Conservation (phyloP, 2,113 vertebrate species). For the Gymnogyps californianus region DNA sequence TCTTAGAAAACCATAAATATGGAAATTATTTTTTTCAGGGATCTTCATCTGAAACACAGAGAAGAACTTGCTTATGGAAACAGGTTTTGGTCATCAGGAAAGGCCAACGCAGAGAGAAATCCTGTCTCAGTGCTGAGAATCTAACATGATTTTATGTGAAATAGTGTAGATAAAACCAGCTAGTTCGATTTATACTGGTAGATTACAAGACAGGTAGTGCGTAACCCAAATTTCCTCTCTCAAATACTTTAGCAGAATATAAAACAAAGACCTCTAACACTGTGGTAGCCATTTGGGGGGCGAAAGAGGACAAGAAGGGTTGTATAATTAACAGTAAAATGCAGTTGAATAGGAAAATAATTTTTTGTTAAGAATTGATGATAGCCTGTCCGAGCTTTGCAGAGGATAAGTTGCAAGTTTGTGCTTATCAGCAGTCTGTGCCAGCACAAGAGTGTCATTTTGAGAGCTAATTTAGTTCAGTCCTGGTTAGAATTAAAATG, state of each 20-base stretch:
- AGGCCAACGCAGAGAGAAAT: not conserved
- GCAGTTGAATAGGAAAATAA: not conserved
- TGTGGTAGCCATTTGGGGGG: not conserved
- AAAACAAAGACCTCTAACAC: not conserved
- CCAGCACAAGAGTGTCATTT: slow-evolving; percentile 10
- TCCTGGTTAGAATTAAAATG: slow-evolving; percentile 55
- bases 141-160: not conserved
- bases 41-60: not conserved
- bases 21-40: not conserved
- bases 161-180: not conserved
- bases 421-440: slow-evolving; percentile 22
- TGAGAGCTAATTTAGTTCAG: slow-evolving; percentile 50
- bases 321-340: not conserved
- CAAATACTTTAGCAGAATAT: not conserved
- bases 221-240: not conserved
- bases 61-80: not conserved
- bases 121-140: not conserved
- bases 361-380: slow-evolving; percentile 21
- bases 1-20: not conserved
- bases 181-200: not conserved
- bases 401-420: not conserved
- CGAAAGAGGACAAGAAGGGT: not conserved
- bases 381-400: not conserved
- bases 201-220: not conserved
- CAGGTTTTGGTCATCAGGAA: not conserved